Evolutionary conservation across 2,888 invertebrate genomes (phyloP), one percentile per base, ranked within the genome.

Genomic region (Agonopterix alstromeriana): DNA sequence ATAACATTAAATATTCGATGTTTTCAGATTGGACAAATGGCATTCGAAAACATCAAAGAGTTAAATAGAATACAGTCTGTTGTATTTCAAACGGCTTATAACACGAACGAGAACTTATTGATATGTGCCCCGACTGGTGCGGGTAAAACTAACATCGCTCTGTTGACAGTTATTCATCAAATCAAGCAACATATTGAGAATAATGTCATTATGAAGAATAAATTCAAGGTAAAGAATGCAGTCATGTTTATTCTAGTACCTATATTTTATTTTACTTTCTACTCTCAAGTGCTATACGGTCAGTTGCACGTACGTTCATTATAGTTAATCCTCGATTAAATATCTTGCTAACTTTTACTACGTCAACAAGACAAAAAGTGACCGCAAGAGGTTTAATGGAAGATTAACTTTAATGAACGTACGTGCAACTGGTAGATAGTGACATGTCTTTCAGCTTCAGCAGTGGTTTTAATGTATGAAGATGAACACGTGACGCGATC

Each of bases 61-160:
- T 88, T 99, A 36, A 99, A 99, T 82, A 90, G 95, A 48, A 98
- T 99, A 60, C 99, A 99, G 77, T 96, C 97, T 0, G 94, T 98
- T 43, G 99, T 99, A 0, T 99, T 94, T 78, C 94, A 97, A 52
- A 93, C 97, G 0, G 99, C 99, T 0, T 99, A 99, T 84, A 93
- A 95, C 64, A 97, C 96, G 2, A 98, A 98, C 73, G 98, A 99
- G 74, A 99, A 99, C 81, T 90, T 99, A 64, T 82, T 99, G 47
- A 97, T 99, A 49, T 99, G 99, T 80, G 99, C 99, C 0, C 99
- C 99, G 0, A 99, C 99, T 0, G 99, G 99, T 3, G 98, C 99
- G 0, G 99, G 99, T 35, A 99, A 99, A 86, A 99, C 99, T 0
- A 99, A 99, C 75, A 97, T 99, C 48, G 99, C 99, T 0, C 91